phyloP scores from a whole-genome alignment of 2,797 vertebrate species.

The Falco peregrinus region DNA sequence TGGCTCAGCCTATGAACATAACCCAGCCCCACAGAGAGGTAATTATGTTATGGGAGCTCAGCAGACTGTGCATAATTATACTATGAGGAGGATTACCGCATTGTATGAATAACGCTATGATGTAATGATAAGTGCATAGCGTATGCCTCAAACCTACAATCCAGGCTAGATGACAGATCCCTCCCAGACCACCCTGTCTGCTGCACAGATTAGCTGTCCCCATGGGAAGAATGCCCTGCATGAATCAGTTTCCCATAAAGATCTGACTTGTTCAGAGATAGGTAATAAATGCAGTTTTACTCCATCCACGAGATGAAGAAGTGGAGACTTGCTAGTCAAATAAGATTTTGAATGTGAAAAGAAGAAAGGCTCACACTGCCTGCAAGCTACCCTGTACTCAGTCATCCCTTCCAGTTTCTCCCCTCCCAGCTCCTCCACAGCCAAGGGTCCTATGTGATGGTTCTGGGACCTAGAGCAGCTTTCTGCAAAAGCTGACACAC shows the following conservation, averaged over 20 bases:
- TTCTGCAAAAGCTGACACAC: neutral
- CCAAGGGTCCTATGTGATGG: neutral
- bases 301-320: neutral
- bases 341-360: neutral
- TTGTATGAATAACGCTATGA: constrained; percentile 25
- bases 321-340: neutral
- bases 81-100: constrained; percentile 24
- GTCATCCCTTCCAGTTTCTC: neutral
- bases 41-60: constrained; percentile 39
- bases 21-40: neutral
- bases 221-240: neutral
- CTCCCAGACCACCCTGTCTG: neutral
- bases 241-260: neutral
- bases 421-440: neutral
- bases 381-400: neutral
- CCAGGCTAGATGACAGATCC: neutral
- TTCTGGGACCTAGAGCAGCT: neutral
- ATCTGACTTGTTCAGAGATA: neutral
- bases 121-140: neutral
- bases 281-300: neutral
- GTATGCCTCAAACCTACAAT: neutral
- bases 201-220: neutral
- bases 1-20: neutral
- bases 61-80: constrained; percentile 34
- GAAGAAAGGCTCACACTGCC: neutral